A percentile compares a stretch with the other conserved stretches of the same genome.
Conservation (phyloP, 2,888 invertebrate species). For the Ctenicera cuprea region DNA sequence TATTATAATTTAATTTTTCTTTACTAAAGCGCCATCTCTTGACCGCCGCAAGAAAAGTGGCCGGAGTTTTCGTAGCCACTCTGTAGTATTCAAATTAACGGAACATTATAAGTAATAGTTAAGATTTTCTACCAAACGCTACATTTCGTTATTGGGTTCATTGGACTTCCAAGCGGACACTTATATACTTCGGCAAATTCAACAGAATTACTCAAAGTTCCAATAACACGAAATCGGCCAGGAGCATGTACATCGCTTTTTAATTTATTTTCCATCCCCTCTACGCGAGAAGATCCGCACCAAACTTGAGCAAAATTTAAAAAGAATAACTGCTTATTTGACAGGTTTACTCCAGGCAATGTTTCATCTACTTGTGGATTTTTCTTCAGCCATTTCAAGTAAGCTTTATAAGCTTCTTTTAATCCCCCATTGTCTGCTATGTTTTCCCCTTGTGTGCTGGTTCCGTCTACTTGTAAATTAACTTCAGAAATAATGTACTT, state of each 20-base stretch:
- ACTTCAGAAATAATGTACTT: constrained; percentile 89
- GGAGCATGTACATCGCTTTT: constrained; percentile 91
- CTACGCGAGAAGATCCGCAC: constrained; percentile 89
- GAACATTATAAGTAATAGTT: too few species aligned
- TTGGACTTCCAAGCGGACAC: constrained; percentile 83
- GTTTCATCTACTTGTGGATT: constrained; percentile 79
- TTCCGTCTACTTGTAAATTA: constrained; percentile 83
- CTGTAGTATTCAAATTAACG: too few species aligned
- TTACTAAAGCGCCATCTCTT: too few species aligned
- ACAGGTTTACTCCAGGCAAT: constrained; percentile 83
- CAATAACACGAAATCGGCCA: constrained; percentile 87
- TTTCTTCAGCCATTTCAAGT: constrained; percentile 82
- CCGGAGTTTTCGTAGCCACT: too few species aligned
- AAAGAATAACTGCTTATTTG: constrained; percentile 90
- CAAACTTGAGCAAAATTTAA: constrained; percentile 92
- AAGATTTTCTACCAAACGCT: constrained; percentile 79
- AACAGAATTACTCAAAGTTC: constrained; percentile 84
- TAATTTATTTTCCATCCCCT: constrained; percentile 86
- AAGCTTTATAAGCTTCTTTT: constrained; percentile 92
- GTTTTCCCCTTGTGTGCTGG: constrained; percentile 92
- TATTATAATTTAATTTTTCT: too few species aligned
- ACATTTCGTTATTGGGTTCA: constrained; percentile 88
- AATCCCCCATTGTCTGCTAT: constrained; percentile 98
- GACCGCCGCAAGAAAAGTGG: too few species aligned
- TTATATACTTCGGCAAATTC: constrained; percentile 85